These are phyloP conservation scores for Tetanocera ferruginea DNA, from an alignment of 2,888 invertebrate species.

Conservation along the genomic window DNA sequence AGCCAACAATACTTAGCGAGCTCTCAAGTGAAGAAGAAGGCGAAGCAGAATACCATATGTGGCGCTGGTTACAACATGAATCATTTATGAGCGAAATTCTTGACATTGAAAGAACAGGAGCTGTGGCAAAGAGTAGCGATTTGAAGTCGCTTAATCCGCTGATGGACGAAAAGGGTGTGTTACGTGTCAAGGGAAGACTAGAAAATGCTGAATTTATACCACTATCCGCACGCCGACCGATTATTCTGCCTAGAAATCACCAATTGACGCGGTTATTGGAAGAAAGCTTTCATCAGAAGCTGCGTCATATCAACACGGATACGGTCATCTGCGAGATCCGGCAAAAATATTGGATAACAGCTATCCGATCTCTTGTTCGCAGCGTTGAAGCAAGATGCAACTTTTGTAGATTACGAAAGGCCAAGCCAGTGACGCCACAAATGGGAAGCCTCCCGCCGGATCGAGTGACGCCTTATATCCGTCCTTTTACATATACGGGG, in stretches of 20 bases:
- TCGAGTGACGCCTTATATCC: too few relatives aligned
- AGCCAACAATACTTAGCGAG: too few relatives aligned
- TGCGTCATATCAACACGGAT: too few relatives aligned
- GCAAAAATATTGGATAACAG: neutral
- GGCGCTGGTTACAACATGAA: neutral
- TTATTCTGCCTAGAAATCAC: neutral
- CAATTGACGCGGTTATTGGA: neutral
- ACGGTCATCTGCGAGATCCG: neutral
- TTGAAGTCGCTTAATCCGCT: neutral
- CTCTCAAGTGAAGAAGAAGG: neutral
- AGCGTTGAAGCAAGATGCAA: too few relatives aligned
- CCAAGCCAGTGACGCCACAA: too few relatives aligned
- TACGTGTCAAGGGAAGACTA: neutral
- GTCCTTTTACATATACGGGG: too few relatives aligned
- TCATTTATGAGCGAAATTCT: neutral
- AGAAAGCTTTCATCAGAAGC: neutral
- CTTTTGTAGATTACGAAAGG: too few relatives aligned
- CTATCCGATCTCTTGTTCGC: too few relatives aligned
- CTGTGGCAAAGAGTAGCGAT: neutral
- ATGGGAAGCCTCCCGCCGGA: too few relatives aligned
- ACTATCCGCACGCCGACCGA: neutral
- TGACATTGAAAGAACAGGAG: neutral
- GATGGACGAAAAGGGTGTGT: neutral
- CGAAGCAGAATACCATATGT: neutral
- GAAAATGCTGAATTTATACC: neutral